Evolutionary conservation across 2,113 vertebrate species (phyloP).

Genomic region (Nothobranchius furzeri): DNA sequence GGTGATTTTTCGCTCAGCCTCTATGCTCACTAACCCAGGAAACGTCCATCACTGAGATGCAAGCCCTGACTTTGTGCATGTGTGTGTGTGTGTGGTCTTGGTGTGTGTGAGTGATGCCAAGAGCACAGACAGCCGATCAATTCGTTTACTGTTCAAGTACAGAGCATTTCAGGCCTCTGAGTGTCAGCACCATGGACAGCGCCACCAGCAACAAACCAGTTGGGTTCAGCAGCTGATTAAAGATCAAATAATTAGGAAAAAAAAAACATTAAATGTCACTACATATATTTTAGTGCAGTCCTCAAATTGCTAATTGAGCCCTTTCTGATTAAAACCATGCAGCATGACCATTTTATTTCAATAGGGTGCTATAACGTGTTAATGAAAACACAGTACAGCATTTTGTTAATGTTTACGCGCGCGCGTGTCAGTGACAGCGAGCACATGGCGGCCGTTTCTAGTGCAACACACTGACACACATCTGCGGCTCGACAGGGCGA

Average conservation of each 20-base stretch:
- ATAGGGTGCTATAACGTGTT: neutral
- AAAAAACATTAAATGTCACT: neutral
- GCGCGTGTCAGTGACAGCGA: slow-evolving; percentile 57
- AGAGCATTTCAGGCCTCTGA: slow-evolving; percentile 43
- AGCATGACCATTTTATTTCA: too few species aligned
- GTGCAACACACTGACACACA: slow-evolving; percentile 75
- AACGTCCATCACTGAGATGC: slow-evolving; percentile 57
- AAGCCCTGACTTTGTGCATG: slow-evolving; percentile 18
- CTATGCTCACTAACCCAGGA: slow-evolving; percentile 24
- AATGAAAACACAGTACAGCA: neutral
- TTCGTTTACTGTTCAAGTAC: slow-evolving; percentile 63
- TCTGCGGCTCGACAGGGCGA: slow-evolving; percentile 47
- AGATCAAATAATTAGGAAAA: neutral
- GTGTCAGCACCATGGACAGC: slow-evolving; percentile 73
- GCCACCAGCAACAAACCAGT: slow-evolving; percentile 7
- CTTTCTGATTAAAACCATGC: too few species aligned
- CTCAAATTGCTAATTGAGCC: too few species aligned
- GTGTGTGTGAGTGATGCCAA: slow-evolving; percentile 49
- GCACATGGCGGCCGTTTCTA: slow-evolving; percentile 71
- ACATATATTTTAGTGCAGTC: too few species aligned
- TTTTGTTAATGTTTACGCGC: slow-evolving; percentile 7
- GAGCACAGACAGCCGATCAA: slow-evolving; percentile 72
- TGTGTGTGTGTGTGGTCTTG: slow-evolving; percentile 38
- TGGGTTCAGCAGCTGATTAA: neutral
- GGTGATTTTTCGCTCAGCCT: slow-evolving; percentile 30